phyloP scores from a whole-genome alignment of 2,888 invertebrate genomes.

The Cantharis rustica region DNA sequence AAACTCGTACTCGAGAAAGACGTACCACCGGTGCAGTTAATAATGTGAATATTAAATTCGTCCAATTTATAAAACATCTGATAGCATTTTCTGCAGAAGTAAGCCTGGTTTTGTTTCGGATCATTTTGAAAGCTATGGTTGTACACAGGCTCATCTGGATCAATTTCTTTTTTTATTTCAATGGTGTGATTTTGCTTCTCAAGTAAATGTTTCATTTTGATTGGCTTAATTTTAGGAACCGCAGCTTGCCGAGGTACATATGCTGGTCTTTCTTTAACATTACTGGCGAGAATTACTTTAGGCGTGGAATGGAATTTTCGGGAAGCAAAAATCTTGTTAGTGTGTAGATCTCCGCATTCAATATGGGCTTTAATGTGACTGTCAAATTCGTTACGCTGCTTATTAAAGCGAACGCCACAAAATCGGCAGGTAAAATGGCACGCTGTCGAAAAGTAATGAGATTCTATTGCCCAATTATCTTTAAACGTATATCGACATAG shows the following conservation, averaged over 20 bases:
- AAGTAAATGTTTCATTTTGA: conserved; percentile 43
- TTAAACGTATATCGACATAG: conserved; percentile 55
- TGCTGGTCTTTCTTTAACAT: conserved; percentile 15
- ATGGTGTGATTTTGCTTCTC: conserved; percentile 34
- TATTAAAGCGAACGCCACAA: conserved; percentile 55
- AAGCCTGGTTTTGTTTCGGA: conserved; percentile 49
- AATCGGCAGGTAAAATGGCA: conserved; percentile 53
- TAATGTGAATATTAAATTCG: conserved; percentile 53
- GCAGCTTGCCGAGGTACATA: not conserved
- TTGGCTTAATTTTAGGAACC: conserved; percentile 35
- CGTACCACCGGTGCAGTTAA: conserved; percentile 25
- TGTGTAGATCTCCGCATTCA: conserved; percentile 43
- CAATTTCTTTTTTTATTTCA: conserved; percentile 31
- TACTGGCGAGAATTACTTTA: conserved; percentile 31
- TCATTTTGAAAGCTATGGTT: conserved; percentile 6
- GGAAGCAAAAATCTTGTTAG: conserved; percentile 48
- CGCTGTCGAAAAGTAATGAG: conserved; percentile 52
- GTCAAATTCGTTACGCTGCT: conserved; percentile 48
- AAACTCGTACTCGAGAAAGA: not conserved
- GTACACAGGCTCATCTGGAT: conserved; percentile 33
- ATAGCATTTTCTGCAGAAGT: conserved; percentile 55
- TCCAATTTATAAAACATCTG: conserved; percentile 54
- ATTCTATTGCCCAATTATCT: conserved; percentile 56
- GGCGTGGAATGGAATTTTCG: conserved; percentile 34
- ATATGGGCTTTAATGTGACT: conserved; percentile 49